Evolutionary conservation across 2,888 invertebrate genomes (phyloP), one percentile per base, ranked within the genome.

Genomic region (Beris chalybata): DNA sequence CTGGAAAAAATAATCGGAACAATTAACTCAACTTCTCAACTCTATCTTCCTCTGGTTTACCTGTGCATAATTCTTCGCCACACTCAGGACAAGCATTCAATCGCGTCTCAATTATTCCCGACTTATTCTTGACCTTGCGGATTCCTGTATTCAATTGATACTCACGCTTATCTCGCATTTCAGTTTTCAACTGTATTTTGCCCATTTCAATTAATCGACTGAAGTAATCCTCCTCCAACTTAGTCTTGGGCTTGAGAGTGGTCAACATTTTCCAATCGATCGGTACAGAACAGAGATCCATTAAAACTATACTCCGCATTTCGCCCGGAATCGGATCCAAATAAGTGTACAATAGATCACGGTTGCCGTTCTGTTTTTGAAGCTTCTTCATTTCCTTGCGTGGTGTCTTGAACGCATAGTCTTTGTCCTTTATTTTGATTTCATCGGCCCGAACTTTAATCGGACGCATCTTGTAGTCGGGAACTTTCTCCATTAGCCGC

Each of bases 241-340:
- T 91, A 38, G 86, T 85, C 78, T 93, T 93, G 0, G 95, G 95
- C 72, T 94, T 83, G 32, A 91, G 79, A n/a, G 91, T 89, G 12
- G 95, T 95, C 66, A 95, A 83, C 95, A 95, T 95, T 78, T 91
- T 87, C 95, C 95, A 95, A 76, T 93, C 93, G 69, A 95, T 95
- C 45, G 92, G 88, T 15, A 95, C 93, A 9, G 89, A 85, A 73
- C 91, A 91, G 57, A 95, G 82, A 74, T 95, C 94, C 72, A 76
- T 74, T 0, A 81, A 72, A 3, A 76, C 72, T 53, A 81, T 74
- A 38, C 75, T 75, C 68, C 77, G 85, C 94, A 95, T 93, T 78
- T 93, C 93, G 0, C 84, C 82, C 3, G 95, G 94, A 70, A 93
- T 83, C 0, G 95, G 94, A 80, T 95, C 89, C 73, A 85, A 83